Evolutionary conservation across 2,113 vertebrate genomes (phyloP), one percentile per base, ranked within the genome.

Genomic region (Antennarius striatus): DNA sequence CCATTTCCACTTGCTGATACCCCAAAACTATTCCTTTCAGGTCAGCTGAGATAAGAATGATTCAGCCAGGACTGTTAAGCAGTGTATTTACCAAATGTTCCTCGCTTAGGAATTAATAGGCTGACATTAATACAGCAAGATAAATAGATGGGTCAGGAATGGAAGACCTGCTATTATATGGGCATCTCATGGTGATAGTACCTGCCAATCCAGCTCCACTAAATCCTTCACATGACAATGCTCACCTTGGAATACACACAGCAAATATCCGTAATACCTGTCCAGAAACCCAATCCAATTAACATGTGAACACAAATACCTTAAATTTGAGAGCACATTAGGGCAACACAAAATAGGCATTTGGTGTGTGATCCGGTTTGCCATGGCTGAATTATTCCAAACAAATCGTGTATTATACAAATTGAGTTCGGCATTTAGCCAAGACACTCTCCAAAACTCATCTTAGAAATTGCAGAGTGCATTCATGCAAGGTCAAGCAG

Each of bases 121-220:
- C 90, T 95, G 95, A 96, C 94, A 97, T 96, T 95, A 97, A 96
- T 96, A 96, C 93, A 92, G 92, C 90, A 91, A 94, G 94, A 96
- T 95, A 95, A 96, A 96, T 95, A 95, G 93, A 93, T 93, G 94
- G 95, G 94, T 94, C 91, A 93, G 75, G 81, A 91, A 86, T 72
- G 63, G 81, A 86, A 80, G 89, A 88, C 88, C 92, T 90, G 93
- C 89, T 71, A 88, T 91, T 93, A 94, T 87, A 94, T 89, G 90
- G 88, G 91, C 92, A 93, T 95, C 92, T 94, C 92, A 88, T 89
- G 88, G 66, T 88, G 93, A 93, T 95, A 95, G 93, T 92, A 93
- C 89, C 91, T 94, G 93, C 91, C 93, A 94, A 92, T 93, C 42
- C 95, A 95, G 93, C 92, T 93, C 93, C 77, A 94, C 91, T 88